Evolutionary conservation across 92 coral and sea anemone species (phyloP), one percentile per base, ranked within the genome.

Genomic region (Virgularia gustaviana): DNA sequence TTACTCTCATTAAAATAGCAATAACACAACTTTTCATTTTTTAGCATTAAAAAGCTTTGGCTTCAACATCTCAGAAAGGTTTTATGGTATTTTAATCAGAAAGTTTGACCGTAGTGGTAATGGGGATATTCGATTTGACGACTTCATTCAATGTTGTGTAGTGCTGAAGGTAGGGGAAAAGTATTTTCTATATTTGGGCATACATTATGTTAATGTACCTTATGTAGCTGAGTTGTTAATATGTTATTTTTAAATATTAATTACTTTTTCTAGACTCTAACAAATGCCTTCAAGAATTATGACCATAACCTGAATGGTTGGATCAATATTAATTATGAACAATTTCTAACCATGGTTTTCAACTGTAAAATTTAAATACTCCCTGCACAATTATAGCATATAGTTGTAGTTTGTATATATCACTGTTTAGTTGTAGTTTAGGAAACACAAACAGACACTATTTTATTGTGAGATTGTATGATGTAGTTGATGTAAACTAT

Each of bases 101-200:
- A 92, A 92, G 83, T 92, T 92, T 86, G 98, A 92, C 56, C 67
- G 98, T 22, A 90, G 90, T 79, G 98, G 98, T 8, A 18, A 75
- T 27, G 98, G 98, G 32, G 83, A 76, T 16, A 80, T 92, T 22
- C 90, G 83, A 45, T 92, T 92, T 89, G 98, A 92, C 84, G 98
- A 92, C 72, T 92, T 92, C 76, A 92, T 92, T 43, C 98, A 92
- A 74, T 92, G 98, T 70, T 92, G 96, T 80, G 96, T 92, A 33
- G 94, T 92, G 19, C 85, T 92, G 36, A 89, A 92, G 96, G 98
- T 89, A 51, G 16, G 28, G 53, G 16, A 44, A n/a, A n/a, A n/a
- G n/a, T n/a, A 9, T 2, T 11, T 49, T 11, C 25, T 11, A 23
- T 49, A 49, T 23, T 49, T n/a, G n/a, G n/a, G n/a, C n/a, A n/a